Conservation (phyloP, 2,888 invertebrate species). For the Xylota sylvarum region DNA sequence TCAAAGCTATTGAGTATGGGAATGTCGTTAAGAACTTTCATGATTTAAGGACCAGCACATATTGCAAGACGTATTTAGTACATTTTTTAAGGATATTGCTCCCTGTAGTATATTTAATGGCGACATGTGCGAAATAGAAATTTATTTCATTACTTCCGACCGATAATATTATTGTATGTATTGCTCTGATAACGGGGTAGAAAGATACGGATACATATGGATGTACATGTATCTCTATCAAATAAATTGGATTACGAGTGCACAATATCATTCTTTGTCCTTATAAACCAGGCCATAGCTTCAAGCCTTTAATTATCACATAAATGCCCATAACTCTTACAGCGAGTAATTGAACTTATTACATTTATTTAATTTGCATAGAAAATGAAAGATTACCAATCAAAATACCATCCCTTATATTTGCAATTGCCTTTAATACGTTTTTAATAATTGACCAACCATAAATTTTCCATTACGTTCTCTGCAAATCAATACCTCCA, state of each 20-base stretch:
- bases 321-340: background rate
- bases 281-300: too few relatives aligned
- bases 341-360: background rate
- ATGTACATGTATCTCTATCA: too few relatives aligned
- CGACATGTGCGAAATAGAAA: conserved; percentile 19
- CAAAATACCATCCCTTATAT: conserved; percentile 26
- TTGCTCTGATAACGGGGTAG: background rate
- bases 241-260: too few relatives aligned
- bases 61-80: conserved; percentile 10
- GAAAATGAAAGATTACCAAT: conserved; percentile 28
- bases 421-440: conserved; percentile 54
- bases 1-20: conserved; percentile 13
- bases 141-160: background rate
- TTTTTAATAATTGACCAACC: conserved; percentile 64
- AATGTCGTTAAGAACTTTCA: conserved; percentile 25
- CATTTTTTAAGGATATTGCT: conserved; percentile 20
- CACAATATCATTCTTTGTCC: too few relatives aligned
- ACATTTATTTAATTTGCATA: background rate
- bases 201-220: too few relatives aligned
- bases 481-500: conserved; percentile 60
- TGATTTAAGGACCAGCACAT: conserved; percentile 28
- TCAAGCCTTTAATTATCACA: too few relatives aligned
- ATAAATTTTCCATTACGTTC: conserved; percentile 42
- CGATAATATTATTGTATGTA: background rate
- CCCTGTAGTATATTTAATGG: conserved; percentile 17